Percentiles rank a stretch among this genome's conserved stretches.
Evolutionary conservation across 37 sponge, comb jelly and placozoan genomes (phyloP).

Genomic region (Ephydatia muelleri): DNA sequence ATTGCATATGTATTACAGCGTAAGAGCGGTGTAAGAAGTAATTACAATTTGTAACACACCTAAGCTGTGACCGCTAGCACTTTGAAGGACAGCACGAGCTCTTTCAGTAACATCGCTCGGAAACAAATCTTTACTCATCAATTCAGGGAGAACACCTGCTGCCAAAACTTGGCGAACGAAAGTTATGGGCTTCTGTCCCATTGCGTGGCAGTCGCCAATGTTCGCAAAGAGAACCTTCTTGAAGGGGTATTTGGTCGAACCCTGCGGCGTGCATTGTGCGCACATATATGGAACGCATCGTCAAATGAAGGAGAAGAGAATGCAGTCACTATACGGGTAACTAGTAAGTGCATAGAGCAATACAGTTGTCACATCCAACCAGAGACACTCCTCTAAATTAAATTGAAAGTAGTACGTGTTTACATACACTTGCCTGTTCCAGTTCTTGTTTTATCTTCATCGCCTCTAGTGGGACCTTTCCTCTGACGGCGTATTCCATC

Average conservation of each 20-base stretch:
- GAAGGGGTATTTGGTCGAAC: constrained; percentile 61
- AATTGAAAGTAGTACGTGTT: neutral
- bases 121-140: neutral
- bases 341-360: too few relatives aligned
- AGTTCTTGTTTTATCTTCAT: constrained; percentile 62
- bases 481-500: constrained; percentile 95
- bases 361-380: too few relatives aligned
- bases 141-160: constrained; percentile 39
- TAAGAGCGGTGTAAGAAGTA: too few relatives aligned
- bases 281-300: too few relatives aligned
- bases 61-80: constrained; percentile 71
- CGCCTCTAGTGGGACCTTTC: constrained; percentile 70
- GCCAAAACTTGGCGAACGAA: constrained; percentile 85
- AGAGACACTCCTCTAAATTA: neutral
- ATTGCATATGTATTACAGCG: neutral
- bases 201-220: constrained; percentile 95
- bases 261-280: constrained; percentile 23
- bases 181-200: constrained; percentile 88
- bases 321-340: too few relatives aligned
- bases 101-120: constrained; percentile 72
- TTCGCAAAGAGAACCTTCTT: constrained; percentile 78
- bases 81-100: constrained; percentile 60
- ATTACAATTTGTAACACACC: constrained; percentile 46
- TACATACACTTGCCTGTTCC: constrained; percentile 37
- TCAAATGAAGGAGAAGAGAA: too few relatives aligned